Conservation (phyloP, 2,797 vertebrate genomes). For the Emys orbicularis region DNA sequence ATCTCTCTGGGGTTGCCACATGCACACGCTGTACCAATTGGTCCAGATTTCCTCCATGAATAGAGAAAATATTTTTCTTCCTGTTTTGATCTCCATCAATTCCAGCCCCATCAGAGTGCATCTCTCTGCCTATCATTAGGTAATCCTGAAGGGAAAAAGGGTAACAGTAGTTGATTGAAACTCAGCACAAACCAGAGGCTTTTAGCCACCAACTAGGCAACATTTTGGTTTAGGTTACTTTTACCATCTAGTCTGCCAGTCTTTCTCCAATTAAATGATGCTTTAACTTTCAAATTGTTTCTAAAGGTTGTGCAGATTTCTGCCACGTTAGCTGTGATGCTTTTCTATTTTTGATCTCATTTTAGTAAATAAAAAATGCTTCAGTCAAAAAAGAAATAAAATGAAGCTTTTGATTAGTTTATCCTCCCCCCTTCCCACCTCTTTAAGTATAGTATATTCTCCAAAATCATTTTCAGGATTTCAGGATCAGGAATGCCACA, state of each 20-base stretch:
- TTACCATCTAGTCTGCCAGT: not conserved
- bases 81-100: not conserved
- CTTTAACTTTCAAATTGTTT: not conserved
- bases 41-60: not conserved
- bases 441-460: slow-evolving; percentile 54
- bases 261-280: not conserved
- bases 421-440: slow-evolving; percentile 1
- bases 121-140: fast-evolving
- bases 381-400: not conserved
- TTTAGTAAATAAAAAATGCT: slow-evolving; percentile 13
- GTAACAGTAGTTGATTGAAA: not conserved
- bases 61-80: not conserved
- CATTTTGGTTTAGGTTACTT: not conserved
- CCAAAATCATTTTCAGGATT: slow-evolving; percentile 61
- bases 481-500: slow-evolving; percentile 51
- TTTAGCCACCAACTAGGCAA: not conserved
- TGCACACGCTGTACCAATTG: not conserved
- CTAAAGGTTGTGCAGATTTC: not conserved
- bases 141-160: not conserved
- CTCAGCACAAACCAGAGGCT: fast-evolving
- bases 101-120: not conserved
- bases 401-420: slow-evolving; percentile 23
- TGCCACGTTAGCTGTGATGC: not conserved
- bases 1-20: fast-evolving
- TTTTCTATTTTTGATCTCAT: slow-evolving; percentile 28